phyloP scores from a whole-genome alignment of 2,888 invertebrate species.

The Troides aeacus region DNA sequence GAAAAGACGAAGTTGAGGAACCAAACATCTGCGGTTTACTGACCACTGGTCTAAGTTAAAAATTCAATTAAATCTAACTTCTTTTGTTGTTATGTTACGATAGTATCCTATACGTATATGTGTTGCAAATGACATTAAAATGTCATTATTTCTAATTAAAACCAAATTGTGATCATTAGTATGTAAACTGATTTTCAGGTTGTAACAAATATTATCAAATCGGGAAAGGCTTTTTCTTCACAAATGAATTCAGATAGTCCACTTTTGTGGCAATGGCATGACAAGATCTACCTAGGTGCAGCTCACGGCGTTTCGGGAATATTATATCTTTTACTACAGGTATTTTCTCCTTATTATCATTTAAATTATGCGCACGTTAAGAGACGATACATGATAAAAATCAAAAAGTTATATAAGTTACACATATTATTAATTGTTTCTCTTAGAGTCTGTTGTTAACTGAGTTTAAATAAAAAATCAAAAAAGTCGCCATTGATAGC shows the following conservation, averaged over 20 bases:
- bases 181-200: conserved; percentile 74
- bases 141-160: too few relatives aligned
- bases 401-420: neutral
- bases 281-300: conserved; percentile 91
- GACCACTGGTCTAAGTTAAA: too few relatives aligned
- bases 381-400: neutral
- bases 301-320: conserved; percentile 95
- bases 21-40: too few relatives aligned
- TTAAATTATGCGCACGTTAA: neutral
- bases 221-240: conserved; percentile 82
- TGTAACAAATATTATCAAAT: conserved; percentile 79
- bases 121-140: neutral
- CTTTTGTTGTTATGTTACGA: too few relatives aligned
- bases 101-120: neutral
- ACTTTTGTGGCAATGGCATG: conserved; percentile 93
- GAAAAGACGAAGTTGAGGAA: too few relatives aligned
- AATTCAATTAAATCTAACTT: too few relatives aligned
- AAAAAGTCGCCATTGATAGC: too few relatives aligned
- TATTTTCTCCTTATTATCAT: conserved; percentile 43
- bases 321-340: conserved; percentile 89
- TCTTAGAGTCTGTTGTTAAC: neutral
- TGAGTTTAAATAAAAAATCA: too few relatives aligned
- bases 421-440: neutral
- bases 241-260: conserved; percentile 80
- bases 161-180: neutral